Conservation (phyloP, 2,797 vertebrate species). For the Parotocinclus haroldoi region DNA sequence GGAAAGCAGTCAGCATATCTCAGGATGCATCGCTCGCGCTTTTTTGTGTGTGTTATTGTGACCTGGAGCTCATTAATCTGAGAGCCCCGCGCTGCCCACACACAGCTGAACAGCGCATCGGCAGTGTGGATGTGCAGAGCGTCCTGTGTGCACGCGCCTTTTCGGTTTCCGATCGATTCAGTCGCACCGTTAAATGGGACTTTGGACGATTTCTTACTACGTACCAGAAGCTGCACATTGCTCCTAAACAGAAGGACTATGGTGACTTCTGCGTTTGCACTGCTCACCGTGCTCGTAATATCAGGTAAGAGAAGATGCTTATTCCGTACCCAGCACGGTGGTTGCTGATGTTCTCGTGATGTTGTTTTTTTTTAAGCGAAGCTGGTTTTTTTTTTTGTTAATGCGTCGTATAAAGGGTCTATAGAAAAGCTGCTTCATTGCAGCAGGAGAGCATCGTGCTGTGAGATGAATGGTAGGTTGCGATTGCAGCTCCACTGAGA, state of each 20-base stretch:
- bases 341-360: not conserved
- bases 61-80: conserved; percentile 35
- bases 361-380: not conserved
- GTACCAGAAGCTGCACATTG: conserved; percentile 2
- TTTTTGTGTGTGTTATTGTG: conserved; percentile 5
- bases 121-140: conserved; percentile 7
- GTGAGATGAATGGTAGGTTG: conserved; percentile 8
- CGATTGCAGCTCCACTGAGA: conserved; percentile 6
- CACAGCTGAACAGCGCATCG: conserved; percentile 4
- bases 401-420: not conserved
- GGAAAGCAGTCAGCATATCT: not conserved
- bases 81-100: conserved; percentile 29
- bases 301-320: conserved; percentile 36
- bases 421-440: not conserved
- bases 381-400: not conserved
- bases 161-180: conserved; percentile 9
- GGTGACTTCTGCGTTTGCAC: conserved; percentile 23
- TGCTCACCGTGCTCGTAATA: conserved; percentile 13
- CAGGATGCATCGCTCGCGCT: not conserved
- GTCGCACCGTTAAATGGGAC: conserved; percentile 35
- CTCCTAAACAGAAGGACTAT: conserved; percentile 15
- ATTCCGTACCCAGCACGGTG: not conserved
- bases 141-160: not conserved
- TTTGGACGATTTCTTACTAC: conserved; percentile 22
- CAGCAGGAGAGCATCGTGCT: conserved; percentile 2